These are phyloP conservation scores for Ascaphus truei DNA, from an alignment of 2,113 vertebrate species.

Conservation along the genomic window DNA sequence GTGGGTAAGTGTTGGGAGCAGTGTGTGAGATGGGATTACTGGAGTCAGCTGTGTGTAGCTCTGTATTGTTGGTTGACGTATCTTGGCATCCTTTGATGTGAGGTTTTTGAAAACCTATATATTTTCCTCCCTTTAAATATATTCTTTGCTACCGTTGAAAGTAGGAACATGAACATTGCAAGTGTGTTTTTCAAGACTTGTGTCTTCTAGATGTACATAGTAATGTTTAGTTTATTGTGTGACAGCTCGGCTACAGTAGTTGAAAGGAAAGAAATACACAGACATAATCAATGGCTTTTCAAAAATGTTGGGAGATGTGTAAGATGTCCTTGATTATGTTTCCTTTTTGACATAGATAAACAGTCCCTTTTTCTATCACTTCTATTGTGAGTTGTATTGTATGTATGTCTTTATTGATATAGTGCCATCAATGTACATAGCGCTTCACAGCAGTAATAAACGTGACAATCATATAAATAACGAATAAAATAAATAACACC, in stretches of 20 bases:
- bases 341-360: neutral
- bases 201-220: neutral
- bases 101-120: too few relatives aligned
- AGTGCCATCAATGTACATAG: too few relatives aligned
- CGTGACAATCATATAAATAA: too few relatives aligned
- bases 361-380: slow-evolving; percentile 8
- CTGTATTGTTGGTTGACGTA: too few relatives aligned
- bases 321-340: slow-evolving; percentile 4
- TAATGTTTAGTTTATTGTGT: neutral
- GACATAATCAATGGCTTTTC: neutral
- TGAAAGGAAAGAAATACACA: neutral
- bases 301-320: slow-evolving; percentile 21
- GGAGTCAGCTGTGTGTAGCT: too few relatives aligned
- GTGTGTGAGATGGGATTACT: too few relatives aligned
- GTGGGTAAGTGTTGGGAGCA: too few relatives aligned
- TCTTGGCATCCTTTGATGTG: too few relatives aligned
- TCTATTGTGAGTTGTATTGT: slow-evolving; percentile 25
- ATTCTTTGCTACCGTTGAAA: neutral
- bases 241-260: neutral
- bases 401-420: too few relatives aligned
- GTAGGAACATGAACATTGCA: neutral
- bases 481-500: too few relatives aligned
- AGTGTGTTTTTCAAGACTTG: neutral
- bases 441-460: too few relatives aligned
- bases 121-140: too few relatives aligned